phyloP scores from a whole-genome alignment of 2,113 vertebrate genomes.

The Pitta sordida region DNA sequence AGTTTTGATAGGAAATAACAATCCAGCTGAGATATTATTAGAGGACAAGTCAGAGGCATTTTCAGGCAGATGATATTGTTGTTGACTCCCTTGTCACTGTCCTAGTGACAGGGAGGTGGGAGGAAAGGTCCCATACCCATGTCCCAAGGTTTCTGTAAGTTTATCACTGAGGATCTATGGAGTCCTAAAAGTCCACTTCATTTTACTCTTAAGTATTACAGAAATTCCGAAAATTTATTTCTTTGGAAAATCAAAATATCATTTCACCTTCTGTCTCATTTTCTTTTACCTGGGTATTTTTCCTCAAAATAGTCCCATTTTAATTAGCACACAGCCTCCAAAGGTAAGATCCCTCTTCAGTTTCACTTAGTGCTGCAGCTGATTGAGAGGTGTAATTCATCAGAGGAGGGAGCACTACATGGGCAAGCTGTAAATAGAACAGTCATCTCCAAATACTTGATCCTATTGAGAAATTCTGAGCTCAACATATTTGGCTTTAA shows the following conservation, averaged over 20 bases:
- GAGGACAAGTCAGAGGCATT: background rate
- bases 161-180: background rate
- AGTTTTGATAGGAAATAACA: constrained; percentile 37
- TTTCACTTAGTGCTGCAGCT: background rate
- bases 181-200: background rate
- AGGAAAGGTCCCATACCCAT: background rate
- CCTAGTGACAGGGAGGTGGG: background rate
- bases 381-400: background rate
- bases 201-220: background rate
- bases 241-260: background rate
- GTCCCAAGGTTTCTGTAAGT: background rate
- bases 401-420: background rate
- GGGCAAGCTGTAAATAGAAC: background rate
- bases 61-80: background rate
- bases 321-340: background rate
- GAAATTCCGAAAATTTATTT: background rate
- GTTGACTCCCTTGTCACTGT: background rate
- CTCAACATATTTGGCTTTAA: background rate
- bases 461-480: background rate
- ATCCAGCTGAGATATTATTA: constrained; percentile 11
- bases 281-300: background rate
- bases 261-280: background rate
- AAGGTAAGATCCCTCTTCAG: background rate
- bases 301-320: background rate
- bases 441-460: background rate